Evolutionary conservation across 2,113 vertebrate species (phyloP).

Genomic region (Pongo pygmaeus): DNA sequence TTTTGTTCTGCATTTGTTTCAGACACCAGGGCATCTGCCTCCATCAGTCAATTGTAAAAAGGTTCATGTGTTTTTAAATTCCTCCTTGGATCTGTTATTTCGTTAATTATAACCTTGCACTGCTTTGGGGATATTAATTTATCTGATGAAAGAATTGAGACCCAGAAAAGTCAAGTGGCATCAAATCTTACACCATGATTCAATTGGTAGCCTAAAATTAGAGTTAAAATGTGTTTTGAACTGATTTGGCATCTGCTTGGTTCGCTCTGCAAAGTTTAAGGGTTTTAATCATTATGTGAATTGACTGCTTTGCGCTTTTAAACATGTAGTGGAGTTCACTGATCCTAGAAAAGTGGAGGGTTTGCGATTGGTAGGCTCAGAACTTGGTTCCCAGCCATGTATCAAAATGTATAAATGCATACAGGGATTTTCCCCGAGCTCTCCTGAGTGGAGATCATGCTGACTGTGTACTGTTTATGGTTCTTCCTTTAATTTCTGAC

Average conservation of each 20-base stretch:
- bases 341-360: neutral
- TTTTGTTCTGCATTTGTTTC: neutral
- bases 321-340: neutral
- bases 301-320: neutral
- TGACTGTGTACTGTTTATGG: neutral
- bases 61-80: neutral
- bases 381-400: neutral
- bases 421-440: neutral
- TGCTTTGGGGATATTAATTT: neutral
- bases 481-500: neutral
- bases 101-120: neutral
- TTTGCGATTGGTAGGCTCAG: neutral
- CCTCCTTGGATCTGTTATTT: neutral
- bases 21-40: neutral
- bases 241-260: neutral
- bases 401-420: neutral
- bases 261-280: neutral
- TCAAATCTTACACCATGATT: neutral
- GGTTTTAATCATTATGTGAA: neutral
- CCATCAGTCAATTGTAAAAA: neutral
- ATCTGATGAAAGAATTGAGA: constrained; percentile 21
- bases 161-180: constrained; percentile 13
- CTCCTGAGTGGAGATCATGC: neutral
- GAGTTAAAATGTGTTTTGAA: neutral
- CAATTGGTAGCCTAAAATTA: neutral